Percentiles rank a stretch among this genome's conserved stretches.
phyloP scores from a whole-genome alignment of 30 jellyfish, hydroid and myxozoan genomes.

The Clytia hemisphaerica region DNA sequence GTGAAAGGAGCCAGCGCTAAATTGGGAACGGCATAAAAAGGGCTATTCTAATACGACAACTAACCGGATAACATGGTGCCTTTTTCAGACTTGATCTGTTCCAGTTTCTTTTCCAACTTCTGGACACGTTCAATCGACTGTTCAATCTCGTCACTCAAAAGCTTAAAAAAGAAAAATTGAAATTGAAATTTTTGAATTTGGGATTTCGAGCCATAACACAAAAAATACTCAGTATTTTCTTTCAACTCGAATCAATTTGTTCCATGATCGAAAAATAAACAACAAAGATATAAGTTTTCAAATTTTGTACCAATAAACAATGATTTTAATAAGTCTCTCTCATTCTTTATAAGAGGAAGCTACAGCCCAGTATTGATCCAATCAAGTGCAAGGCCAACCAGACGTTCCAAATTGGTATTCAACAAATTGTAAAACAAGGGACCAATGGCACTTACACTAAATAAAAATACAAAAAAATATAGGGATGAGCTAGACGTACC shows the following conservation, averaged over 20 bases:
- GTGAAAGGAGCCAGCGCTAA: too few relatives aligned
- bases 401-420: neutral
- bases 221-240: too few relatives aligned
- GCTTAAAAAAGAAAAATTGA: conserved; percentile 24
- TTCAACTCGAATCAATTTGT: too few relatives aligned
- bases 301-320: too few relatives aligned
- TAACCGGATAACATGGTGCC: conserved; percentile 74
- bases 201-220: too few relatives aligned
- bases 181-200: neutral
- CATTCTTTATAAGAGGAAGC: neutral
- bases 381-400: too few relatives aligned
- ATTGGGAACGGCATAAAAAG: too few relatives aligned
- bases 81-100: conserved; percentile 49
- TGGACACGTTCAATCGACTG: conserved; percentile 70
- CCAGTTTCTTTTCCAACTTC: conserved; percentile 55
- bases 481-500: too few relatives aligned
- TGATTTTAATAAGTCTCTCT: neutral
- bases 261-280: too few relatives aligned
- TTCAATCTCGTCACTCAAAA: conserved; percentile 70
- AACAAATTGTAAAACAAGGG: neutral
- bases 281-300: too few relatives aligned
- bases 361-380: neutral
- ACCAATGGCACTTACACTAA: neutral
- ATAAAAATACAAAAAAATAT: neutral
- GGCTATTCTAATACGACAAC: neutral